Evolutionary conservation across 2,888 invertebrate species (phyloP).

Genomic region (Perithous albicinctus): DNA sequence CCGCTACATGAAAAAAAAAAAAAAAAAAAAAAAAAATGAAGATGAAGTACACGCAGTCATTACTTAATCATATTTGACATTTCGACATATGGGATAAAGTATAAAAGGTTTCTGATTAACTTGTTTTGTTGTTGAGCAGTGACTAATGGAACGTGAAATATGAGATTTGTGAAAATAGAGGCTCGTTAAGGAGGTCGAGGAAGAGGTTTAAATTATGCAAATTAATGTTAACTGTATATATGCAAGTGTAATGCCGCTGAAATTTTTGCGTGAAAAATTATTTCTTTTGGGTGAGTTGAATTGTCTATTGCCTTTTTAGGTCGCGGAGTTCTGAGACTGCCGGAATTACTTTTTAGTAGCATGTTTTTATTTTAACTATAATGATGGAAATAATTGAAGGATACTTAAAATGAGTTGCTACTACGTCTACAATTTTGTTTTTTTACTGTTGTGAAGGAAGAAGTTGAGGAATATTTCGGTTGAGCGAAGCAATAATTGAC

Average conservation of each 20-base stretch:
- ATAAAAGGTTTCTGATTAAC: conserved; percentile 39
- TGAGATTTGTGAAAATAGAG: conserved; percentile 1
- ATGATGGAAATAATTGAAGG: not conserved
- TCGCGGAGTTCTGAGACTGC: not conserved
- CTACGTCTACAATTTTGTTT: not conserved
- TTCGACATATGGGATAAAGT: conserved; percentile 17
- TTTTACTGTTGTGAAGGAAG: not conserved
- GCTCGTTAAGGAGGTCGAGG: not conserved
- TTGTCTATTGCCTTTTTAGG: not conserved
- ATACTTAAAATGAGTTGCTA: not conserved
- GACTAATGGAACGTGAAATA: conserved; percentile 14
- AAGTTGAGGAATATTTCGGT: not conserved
- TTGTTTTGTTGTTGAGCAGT: conserved; percentile 4
- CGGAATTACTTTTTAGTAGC: not conserved
- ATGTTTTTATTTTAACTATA: not conserved
- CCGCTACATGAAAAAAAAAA: not conserved
- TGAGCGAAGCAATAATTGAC: not conserved
- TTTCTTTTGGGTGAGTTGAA: not conserved
- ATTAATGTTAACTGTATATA: not conserved
- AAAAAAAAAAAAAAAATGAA: not conserved
- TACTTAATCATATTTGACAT: conserved; percentile 55
- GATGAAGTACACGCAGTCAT: not conserved
- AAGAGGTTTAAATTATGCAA: not conserved
- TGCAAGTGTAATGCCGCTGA: not conserved
- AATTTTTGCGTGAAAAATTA: not conserved